Base-by-base conservation (phyloP, 2,797 vertebrate species). In the Paratrypauchen microcephalus region DNA sequence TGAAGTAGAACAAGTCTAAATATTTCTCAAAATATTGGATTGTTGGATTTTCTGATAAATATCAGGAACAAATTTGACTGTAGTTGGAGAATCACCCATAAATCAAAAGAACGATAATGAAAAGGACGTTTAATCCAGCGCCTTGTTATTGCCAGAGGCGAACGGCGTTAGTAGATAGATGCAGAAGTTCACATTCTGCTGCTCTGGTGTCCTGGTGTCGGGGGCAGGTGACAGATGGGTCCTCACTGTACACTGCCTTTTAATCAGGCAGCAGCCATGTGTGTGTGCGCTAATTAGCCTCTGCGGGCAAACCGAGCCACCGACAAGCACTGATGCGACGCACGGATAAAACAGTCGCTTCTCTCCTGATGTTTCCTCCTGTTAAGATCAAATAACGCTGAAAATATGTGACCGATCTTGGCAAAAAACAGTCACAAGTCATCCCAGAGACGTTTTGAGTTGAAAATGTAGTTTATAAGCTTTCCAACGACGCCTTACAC, bases 191-290 rank as follows among this genome's bases (percentile, higher is more conserved):
- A 2, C 8, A 19, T 0, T 6, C 50, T 18, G 55, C 23, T 13
- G 39, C 39, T 41, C 50, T 87, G 83, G 91, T 86, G 88, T 93
- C 91, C 91, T 81, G 92, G 79, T 94, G 93, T 92, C 92, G 91
- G 94, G 94, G 91, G 92, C 88, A 86, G 85, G 91, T 92, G 91
- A 92, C 95, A 96, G 95, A 96, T 95, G 94, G 96, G 91, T 77
- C 89, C 89, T 95, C 94, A 87, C 92, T 91, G 90, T 95, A 94
- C 94, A 95, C 94, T 89, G 85, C 92, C 86, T 94, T 95, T 96
- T 96, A 97, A 96, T 96, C 95, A 96, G 95, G 92, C 90, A 88
- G 26, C 94, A 95, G 96, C 94, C 92, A 94, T 93, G 93, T 94
- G 50, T 52, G 50, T 52, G 50, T 52, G 21, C 1, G 52, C 91